Conservation (phyloP, 2,888 invertebrate species). For the Entomobrya multifasciata region DNA sequence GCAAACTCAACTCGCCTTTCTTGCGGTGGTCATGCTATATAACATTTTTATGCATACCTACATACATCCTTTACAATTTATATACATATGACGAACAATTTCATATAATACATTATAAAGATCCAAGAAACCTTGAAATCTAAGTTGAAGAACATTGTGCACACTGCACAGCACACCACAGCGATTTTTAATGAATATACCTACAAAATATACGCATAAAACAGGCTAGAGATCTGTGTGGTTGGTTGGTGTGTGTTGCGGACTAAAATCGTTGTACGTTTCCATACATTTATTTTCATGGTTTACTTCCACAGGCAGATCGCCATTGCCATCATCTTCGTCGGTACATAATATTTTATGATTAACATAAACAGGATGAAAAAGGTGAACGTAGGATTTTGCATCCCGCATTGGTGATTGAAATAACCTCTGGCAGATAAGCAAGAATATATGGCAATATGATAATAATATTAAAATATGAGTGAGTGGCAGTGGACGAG, state of each 20-base stretch:
- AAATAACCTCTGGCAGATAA: constrained; percentile 40
- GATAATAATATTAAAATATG: not conserved
- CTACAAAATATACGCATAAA: not conserved
- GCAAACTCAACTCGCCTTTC: not conserved
- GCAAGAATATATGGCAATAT: constrained; percentile 13
- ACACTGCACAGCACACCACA: not conserved
- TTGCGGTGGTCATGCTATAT: not conserved
- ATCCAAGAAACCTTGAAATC: constrained; percentile 55
- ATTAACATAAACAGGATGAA: constrained; percentile 62
- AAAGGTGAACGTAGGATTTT: constrained; percentile 37
- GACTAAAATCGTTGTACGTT: constrained; percentile 29
- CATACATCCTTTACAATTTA: not conserved
- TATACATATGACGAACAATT: constrained; percentile 1
- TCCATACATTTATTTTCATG: constrained; percentile 48
- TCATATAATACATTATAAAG: constrained; percentile 46
- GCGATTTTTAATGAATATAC: constrained; percentile 7
- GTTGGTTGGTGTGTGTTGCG: constrained; percentile 16
- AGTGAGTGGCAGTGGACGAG: not conserved
- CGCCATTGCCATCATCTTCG: not conserved
- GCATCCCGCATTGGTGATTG: not conserved
- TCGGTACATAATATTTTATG: constrained; percentile 23
- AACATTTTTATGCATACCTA: not conserved
- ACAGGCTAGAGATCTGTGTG: not conserved
- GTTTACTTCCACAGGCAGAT: constrained; percentile 3
- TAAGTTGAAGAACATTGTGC: constrained; percentile 47